phyloP scores from a whole-genome alignment of 2,113 vertebrate species.

The Chrysemys picta region DNA sequence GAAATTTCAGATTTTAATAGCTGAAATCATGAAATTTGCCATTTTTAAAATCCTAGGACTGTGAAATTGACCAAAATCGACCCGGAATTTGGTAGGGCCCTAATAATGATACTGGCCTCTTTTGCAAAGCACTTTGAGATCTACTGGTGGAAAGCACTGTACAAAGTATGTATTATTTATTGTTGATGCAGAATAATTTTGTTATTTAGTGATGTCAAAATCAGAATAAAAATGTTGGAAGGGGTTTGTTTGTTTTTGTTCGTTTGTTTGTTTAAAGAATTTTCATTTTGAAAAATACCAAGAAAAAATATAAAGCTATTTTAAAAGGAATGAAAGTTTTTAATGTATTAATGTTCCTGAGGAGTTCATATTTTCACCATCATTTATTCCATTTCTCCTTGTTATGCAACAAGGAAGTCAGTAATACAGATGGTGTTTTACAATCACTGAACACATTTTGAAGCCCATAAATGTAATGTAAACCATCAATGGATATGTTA shows the following conservation, averaged over 20 bases:
- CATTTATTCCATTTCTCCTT: neutral
- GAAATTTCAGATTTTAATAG: too few relatives aligned
- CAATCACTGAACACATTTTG: neutral
- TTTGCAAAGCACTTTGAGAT: neutral
- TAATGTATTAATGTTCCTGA: neutral
- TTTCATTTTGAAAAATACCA: neutral
- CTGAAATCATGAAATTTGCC: too few relatives aligned
- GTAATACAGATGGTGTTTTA: neutral
- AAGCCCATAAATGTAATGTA: neutral
- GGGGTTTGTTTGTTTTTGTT: neutral
- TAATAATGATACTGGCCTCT: neutral
- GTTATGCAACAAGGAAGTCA: neutral
- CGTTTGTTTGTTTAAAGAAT: neutral
- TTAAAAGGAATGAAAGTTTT: neutral
- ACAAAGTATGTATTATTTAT: neutral
- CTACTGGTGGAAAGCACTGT: neutral
- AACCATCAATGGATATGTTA: neutral
- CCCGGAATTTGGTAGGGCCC: too few relatives aligned
- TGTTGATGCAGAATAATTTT: neutral
- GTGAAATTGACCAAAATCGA: too few relatives aligned
- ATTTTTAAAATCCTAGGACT: too few relatives aligned
- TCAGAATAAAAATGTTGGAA: neutral
- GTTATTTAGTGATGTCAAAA: neutral
- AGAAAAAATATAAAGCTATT: neutral
- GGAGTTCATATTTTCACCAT: constrained; percentile 1